Evolutionary conservation across 2,797 vertebrate genomes (phyloP).

Genomic region (Halcyon smyrnensis): DNA sequence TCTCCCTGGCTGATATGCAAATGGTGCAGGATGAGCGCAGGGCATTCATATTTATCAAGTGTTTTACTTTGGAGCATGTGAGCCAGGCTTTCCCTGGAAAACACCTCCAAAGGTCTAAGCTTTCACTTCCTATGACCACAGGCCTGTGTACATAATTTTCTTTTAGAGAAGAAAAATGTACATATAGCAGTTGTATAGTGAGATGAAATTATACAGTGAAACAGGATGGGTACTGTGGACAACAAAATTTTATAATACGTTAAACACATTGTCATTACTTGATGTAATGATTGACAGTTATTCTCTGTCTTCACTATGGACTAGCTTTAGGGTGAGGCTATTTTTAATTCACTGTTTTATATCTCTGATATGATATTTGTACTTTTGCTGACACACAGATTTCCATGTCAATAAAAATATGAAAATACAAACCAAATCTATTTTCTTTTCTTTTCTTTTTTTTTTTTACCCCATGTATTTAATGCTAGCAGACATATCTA

Average conservation of each 20-base stretch:
- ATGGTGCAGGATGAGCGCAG: background rate
- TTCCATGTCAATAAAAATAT: constrained; percentile 30
- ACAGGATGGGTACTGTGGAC: background rate
- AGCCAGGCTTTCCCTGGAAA: background rate
- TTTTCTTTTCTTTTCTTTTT: background rate
- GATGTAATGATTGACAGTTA: background rate
- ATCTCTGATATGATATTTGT: background rate
- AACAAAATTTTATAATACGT: background rate
- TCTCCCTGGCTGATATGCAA: background rate
- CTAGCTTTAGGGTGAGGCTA: background rate
- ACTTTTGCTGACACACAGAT: background rate
- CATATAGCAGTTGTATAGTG: background rate
- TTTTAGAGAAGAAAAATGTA: background rate
- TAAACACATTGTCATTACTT: background rate
- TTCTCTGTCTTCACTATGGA: background rate
- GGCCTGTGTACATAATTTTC: background rate
- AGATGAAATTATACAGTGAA: background rate
- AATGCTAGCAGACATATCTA: background rate
- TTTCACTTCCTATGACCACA: background rate
- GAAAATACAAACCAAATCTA: background rate
- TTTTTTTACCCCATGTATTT: background rate
- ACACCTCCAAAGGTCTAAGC: background rate
- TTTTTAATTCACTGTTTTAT: constrained; percentile 8
- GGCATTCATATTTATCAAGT: background rate
- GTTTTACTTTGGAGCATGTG: background rate